Conservation (phyloP, 2,113 vertebrate genomes). For the Casuarius casuarius region DNA sequence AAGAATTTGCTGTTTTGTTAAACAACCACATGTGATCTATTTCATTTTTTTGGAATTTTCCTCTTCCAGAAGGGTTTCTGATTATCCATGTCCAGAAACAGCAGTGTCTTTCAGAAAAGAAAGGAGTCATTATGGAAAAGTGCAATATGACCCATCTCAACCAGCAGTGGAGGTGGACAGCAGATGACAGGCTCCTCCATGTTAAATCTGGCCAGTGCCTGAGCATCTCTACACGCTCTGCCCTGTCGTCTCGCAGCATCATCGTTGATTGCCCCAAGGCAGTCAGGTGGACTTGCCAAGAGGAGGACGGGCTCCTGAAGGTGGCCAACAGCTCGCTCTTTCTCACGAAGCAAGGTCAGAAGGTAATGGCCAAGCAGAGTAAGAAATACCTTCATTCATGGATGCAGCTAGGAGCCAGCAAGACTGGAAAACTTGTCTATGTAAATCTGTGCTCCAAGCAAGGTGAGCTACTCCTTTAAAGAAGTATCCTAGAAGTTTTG, state of each 20-base stretch:
- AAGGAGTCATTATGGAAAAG: slow-evolving; percentile 68
- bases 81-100: slow-evolving; percentile 80
- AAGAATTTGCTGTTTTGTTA: not conserved
- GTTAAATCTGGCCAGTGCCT: slow-evolving; percentile 79
- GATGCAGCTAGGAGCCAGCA: slow-evolving; percentile 79
- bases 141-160: slow-evolving; percentile 77
- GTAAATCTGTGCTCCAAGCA: slow-evolving; percentile 79
- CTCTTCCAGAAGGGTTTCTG: slow-evolving; percentile 86
- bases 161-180: slow-evolving; percentile 87
- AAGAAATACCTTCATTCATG: slow-evolving; percentile 82
- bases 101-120: slow-evolving; percentile 78
- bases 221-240: slow-evolving; percentile 61
- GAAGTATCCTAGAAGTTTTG: slow-evolving; percentile 9
- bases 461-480: slow-evolving; percentile 79
- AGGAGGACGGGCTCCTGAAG: slow-evolving; percentile 76
- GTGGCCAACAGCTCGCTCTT: slow-evolving; percentile 80
- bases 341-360: slow-evolving; percentile 83
- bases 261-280: slow-evolving; percentile 73
- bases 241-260: slow-evolving; percentile 68
- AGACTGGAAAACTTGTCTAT: slow-evolving; percentile 63
- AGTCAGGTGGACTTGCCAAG: slow-evolving; percentile 85
- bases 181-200: slow-evolving; percentile 78
- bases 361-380: slow-evolving; percentile 76
- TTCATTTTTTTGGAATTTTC: slow-evolving; percentile 54
- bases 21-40: not conserved